Percentiles rank a stretch among this genome's conserved stretches.
These are phyloP conservation scores for Syrphus vitripennis DNA, from an alignment of 2,888 invertebrate genomes.

Conservation along the genomic window DNA sequence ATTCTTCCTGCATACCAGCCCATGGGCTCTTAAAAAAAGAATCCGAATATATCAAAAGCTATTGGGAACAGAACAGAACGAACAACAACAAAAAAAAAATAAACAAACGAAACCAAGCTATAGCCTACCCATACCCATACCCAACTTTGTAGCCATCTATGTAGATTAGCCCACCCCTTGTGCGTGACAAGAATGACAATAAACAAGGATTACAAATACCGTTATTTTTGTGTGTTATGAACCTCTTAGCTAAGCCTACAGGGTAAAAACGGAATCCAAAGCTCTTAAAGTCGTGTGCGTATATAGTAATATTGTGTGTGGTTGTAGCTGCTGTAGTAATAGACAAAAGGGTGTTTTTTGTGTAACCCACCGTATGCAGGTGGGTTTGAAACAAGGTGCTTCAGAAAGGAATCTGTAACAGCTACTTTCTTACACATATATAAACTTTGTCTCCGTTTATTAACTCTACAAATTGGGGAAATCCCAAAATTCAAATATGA, in stretches of 20 bases:
- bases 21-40: background rate
- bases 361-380: conserved; percentile 24
- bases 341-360: background rate
- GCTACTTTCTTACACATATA: too few species aligned
- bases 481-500: too few species aligned
- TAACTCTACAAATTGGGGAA: too few species aligned
- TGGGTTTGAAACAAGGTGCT: conserved; percentile 10
- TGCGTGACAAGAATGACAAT: conserved; percentile 66
- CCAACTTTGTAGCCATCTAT: background rate
- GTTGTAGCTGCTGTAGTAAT: background rate
- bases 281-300: conserved; percentile 19
- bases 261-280: background rate
- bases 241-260: conserved; percentile 1
- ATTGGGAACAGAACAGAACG: background rate
- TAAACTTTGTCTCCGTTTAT: too few species aligned
- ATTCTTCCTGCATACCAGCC: background rate
- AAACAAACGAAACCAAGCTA: conserved; percentile 9
- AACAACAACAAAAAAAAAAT: too few species aligned
- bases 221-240: conserved; percentile 48
- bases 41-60: conserved; percentile 18
- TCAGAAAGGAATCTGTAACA: too few species aligned
- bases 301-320: conserved; percentile 1
- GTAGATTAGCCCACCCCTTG: conserved; percentile 52
- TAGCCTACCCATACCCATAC: too few species aligned
- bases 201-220: conserved; percentile 61